Conservation (phyloP, 2,797 vertebrate genomes). For the Paratrypauchen microcephalus region DNA sequence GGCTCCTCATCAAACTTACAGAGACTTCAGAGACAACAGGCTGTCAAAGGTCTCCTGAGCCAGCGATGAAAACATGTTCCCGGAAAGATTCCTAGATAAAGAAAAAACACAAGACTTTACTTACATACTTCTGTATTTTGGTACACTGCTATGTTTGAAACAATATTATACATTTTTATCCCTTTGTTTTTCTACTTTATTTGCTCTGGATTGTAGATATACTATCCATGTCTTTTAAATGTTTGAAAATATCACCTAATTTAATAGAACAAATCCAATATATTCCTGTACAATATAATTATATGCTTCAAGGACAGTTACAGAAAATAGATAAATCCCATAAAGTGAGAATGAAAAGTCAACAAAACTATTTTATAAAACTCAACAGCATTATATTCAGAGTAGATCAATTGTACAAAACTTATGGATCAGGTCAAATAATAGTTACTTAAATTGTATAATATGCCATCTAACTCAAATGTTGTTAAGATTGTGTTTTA, state of each 20-base stretch:
- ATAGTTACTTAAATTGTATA: neutral
- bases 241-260: too few relatives aligned
- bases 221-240: too few relatives aligned
- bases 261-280: neutral
- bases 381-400: neutral
- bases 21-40: constrained; percentile 85
- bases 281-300: neutral
- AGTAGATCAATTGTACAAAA: neutral
- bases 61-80: constrained; percentile 94
- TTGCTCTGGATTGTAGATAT: neutral
- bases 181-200: neutral
- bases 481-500: neutral
- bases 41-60: constrained; percentile 92
- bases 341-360: neutral
- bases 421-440: neutral
- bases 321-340: neutral
- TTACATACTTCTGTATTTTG: neutral
- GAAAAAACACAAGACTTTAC: neutral
- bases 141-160: too few relatives aligned
- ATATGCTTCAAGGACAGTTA: neutral
- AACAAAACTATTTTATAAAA: neutral
- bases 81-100: constrained; percentile 88
- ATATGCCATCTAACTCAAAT: neutral
- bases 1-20: constrained; percentile 84
- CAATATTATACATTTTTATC: neutral